Percentiles rank a stretch among this genome's conserved stretches.
Evolutionary conservation across 2,888 invertebrate genomes (phyloP).

Genomic region (Harpalus rufipes): DNA sequence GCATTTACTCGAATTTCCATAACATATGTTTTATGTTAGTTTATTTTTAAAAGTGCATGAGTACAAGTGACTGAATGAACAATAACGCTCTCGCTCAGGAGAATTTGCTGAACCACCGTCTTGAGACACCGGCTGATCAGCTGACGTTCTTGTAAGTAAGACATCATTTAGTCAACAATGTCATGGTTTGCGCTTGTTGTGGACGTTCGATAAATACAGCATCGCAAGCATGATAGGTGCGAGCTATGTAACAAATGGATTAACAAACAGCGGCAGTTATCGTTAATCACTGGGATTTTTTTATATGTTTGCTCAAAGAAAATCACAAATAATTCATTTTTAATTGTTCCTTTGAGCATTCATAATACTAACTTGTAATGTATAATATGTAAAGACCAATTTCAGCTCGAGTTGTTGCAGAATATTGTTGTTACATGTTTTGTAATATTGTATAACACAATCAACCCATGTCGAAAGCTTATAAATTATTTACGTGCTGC

Average conservation of each 20-base stretch:
- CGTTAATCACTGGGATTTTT: conserved; percentile 56
- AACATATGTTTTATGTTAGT: neutral
- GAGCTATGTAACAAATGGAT: conserved; percentile 39
- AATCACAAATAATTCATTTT: conserved; percentile 10
- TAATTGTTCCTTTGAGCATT: conserved; percentile 35
- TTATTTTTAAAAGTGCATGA: conserved; percentile 26
- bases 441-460: conserved; percentile 55
- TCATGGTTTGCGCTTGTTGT: conserved; percentile 35
- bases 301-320: conserved; percentile 40
- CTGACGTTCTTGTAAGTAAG: conserved; percentile 66
- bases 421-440: conserved; percentile 51
- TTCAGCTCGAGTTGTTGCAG: conserved; percentile 53
- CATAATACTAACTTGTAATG: conserved; percentile 42
- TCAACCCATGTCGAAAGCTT: conserved; percentile 48
- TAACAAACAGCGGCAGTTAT: conserved; percentile 8
- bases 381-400: conserved; percentile 51
- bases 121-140: conserved; percentile 62
- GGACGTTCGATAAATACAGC: conserved; percentile 65
- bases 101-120: conserved; percentile 59
- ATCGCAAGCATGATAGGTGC: conserved; percentile 63
- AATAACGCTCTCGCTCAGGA: conserved; percentile 47
- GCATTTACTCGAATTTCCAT: conserved; percentile 62
- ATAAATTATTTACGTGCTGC: conserved; percentile 38
- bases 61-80: conserved; percentile 26
- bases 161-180: conserved; percentile 22